Percentiles rank a stretch among this genome's conserved stretches.
Conservation (phyloP, 2,113 vertebrate species). For the Malurus melanocephalus region DNA sequence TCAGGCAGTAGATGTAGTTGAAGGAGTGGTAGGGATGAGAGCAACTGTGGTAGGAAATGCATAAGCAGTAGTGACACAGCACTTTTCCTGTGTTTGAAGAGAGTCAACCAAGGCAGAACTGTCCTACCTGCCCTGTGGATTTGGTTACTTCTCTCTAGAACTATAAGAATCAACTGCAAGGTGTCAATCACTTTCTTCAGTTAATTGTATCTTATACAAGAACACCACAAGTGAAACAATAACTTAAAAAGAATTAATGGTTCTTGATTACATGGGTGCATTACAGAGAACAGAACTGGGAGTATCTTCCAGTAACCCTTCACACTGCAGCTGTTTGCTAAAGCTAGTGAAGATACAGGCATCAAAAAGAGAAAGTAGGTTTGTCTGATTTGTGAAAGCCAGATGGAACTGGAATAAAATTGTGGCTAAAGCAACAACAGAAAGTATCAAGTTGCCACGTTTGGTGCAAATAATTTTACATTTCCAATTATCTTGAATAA, state of each 20-base stretch:
- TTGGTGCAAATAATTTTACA: not conserved
- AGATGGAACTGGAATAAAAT: not conserved
- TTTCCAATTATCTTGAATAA: not conserved
- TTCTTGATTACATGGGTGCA: not conserved
- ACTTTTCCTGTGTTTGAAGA: not conserved
- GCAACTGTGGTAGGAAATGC: not conserved
- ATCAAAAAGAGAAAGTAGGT: fast-evolving
- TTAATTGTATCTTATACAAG: not conserved
- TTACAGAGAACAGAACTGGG: not conserved
- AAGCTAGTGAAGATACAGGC: not conserved
- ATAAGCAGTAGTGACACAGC: not conserved
- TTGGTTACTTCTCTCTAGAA: not conserved
- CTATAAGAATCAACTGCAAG: not conserved
- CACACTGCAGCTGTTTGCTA: not conserved
- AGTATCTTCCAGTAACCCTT: not conserved
- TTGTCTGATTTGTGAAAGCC: not conserved
- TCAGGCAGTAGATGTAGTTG: not conserved
- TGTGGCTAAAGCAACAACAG: not conserved
- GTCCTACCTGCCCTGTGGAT: not conserved
- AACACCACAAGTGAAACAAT: not conserved
- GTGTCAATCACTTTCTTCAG: not conserved
- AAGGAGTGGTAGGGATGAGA: not conserved
- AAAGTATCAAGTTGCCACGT: not conserved
- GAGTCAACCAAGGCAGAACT: not conserved
- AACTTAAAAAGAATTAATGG: not conserved